These are phyloP conservation scores for Parascotia fuliginaria DNA, from an alignment of 2,888 invertebrate genomes.

Conservation along the genomic window DNA sequence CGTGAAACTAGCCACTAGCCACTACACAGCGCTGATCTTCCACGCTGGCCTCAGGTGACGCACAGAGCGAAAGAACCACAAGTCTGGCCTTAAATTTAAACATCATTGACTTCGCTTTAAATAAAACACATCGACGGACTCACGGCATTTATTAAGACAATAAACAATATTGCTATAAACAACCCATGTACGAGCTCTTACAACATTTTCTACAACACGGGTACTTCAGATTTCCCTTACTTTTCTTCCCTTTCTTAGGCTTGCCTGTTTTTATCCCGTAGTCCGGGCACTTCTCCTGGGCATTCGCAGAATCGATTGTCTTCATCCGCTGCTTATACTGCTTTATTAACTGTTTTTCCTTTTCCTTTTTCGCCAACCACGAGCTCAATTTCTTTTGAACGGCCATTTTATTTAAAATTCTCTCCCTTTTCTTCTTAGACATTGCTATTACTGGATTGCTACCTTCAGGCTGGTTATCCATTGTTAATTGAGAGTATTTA, in stretches of 20 bases:
- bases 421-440: too few species aligned
- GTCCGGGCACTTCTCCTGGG: slow-evolving; percentile 41
- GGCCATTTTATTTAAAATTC: too few species aligned
- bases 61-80: too few species aligned
- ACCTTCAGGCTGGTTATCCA: too few species aligned
- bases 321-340: slow-evolving; percentile 26
- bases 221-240: slow-evolving; percentile 21
- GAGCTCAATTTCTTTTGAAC: slow-evolving; percentile 48
- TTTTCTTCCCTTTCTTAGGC: slow-evolving; percentile 1
- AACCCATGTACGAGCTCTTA: slow-evolving; percentile 65
- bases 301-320: not conserved
- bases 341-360: slow-evolving; percentile 17
- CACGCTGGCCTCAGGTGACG: too few species aligned
- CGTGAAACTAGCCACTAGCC: too few species aligned
- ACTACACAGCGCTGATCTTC: too few species aligned
- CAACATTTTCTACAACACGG: slow-evolving; percentile 73
- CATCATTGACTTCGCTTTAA: too few species aligned
- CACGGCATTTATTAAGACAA: not conserved
- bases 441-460: too few species aligned
- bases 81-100: too few species aligned
- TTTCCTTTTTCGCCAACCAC: slow-evolving; percentile 52
- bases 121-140: too few species aligned
- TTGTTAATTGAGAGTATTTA: not conserved
- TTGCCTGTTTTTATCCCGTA: slow-evolving; percentile 17
- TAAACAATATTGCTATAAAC: slow-evolving; percentile 40